Base-by-base conservation (phyloP, 2,113 vertebrate species). In the Silurus glanis region DNA sequence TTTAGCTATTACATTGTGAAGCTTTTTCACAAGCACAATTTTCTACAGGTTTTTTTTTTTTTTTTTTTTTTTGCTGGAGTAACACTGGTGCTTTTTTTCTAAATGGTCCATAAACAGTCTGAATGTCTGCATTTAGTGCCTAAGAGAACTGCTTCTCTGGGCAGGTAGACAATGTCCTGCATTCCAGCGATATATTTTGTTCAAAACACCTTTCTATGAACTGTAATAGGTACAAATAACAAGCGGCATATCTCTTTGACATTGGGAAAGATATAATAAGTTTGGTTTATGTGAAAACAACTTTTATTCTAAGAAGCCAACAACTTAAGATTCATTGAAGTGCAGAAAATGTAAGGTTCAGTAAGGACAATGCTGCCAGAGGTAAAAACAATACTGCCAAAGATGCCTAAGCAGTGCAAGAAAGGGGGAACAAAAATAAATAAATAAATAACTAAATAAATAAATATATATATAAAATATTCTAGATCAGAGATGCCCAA, bases 21-120 rank as follows among this genome's bases (percentile, higher is more conserved):
- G 2, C 37, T 37, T 83, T 80, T 78, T 47, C 37, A 61, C 49
- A 74, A 37, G 66, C 23, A 56, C 53, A 56, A n/a, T 25, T 14
- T 47, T 28, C 58, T 9, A 17, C 53, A 56, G n/a, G n/a, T 14
- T 47, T 28, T 66, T 9, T n/a, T 23, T 37, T n/a, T 45, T 75
- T 25, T 16, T 79, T 62, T 12, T 23, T 37, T 62, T 56, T 12
- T 82, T 56, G 51, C 53, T 66, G 3, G 25, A 67, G 55, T 59
- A 75, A 14, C 23, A 61, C 14, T 59, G 21, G 16, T 61, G 47
- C 69, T 71, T 90, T 91, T 91, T 72, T 51, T 94, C 93, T 92
- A 91, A 89, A 88, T 87, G 78, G 84, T 55, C 86, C 87, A 89
- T 92, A 88, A 93, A 23, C 74, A 82, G 80, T 82, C 83, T 71